A percentile compares a stretch with the other conserved stretches of the same genome.
These are phyloP conservation scores for Anguilla marmorata DNA, from an alignment of 2,797 vertebrate genomes.

Conservation along the genomic window DNA sequence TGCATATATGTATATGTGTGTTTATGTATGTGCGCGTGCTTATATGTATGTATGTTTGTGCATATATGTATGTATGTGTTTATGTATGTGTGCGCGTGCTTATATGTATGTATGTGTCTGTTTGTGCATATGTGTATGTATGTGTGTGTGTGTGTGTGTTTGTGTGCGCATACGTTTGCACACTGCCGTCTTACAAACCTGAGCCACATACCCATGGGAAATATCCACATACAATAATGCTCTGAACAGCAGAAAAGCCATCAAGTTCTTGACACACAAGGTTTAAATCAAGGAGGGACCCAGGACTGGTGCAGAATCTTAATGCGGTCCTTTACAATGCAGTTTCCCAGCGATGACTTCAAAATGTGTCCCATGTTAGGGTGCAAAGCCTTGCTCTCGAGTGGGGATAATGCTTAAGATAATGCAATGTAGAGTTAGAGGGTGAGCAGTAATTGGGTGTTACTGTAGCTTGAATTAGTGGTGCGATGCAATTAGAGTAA, in stretches of 20 bases:
- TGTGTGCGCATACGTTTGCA: neutral
- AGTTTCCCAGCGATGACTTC: neutral
- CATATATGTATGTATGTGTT: too few relatives aligned
- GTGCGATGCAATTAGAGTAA: neutral
- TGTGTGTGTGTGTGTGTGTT: neutral
- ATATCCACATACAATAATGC: constrained; percentile 18
- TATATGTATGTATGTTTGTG: too few relatives aligned
- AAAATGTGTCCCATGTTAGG: neutral
- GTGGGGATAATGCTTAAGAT: neutral
- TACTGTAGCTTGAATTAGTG: neutral
- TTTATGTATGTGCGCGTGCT: too few relatives aligned
- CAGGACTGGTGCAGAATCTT: constrained; percentile 13
- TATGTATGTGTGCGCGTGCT: too few relatives aligned
- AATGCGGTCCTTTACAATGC: neutral
- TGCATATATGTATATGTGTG: too few relatives aligned
- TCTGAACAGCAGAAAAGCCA: constrained; percentile 26
- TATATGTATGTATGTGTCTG: too few relatives aligned
- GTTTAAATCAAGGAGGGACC: constrained; percentile 25
- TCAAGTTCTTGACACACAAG: constrained; percentile 6
- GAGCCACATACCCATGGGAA: constrained; percentile 13
- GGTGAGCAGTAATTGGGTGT: neutral
- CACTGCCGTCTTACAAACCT: neutral
- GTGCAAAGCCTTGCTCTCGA: neutral
- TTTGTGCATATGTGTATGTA: neutral
- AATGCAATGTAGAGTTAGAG: neutral